Base-by-base conservation (phyloP, 2,888 invertebrate genomes). In the Oconnorella tubifera region DNA sequence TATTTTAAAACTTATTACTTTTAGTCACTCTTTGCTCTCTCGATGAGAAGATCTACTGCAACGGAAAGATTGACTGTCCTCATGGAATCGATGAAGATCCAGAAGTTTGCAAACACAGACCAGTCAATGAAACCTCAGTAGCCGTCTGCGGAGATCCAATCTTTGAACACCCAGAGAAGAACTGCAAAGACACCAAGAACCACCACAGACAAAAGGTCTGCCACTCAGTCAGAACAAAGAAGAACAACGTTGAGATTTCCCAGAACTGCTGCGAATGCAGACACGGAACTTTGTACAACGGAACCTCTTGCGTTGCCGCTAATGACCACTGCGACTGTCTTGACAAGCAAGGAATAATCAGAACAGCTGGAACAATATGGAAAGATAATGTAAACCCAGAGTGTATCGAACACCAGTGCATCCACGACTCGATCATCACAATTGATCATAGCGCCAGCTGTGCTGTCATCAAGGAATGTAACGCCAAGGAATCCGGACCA, bases 291-390 rank as follows among this genome's bases (percentile, higher is more conserved):
- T 28, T 40, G 6, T 58, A 14, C 59, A 58, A 58, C 59, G 59
- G 59, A 1, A 58, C 59, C 33, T 2, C 33, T 10, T 58, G 59
- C 59, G 59, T 58, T 1, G 33, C 59, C 33, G 23, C 2, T 27
- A 40, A 58, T 10, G 59, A 58, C 48, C 59, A 58, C n/a, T 58
- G 59, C 40, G 25, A 32, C n/a, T 58, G 59, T 40, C 25, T 58
- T 6, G 59, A 58, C 27, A 40, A 33, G 1, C 33, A 6, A 10
- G 59, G 59, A 0, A 33, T 33, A 33, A 25, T 58, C 3, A 33
- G 33, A n/a, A 28, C 29, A 33, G 33, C 59, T 19, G 59, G 59
- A 19, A 33, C 33, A 10, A 58, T 40, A 25, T 58, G 59, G 59
- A 32, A 40, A 1, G 59, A 58, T 28, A 33, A 48, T 2, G 40